These are phyloP conservation scores for Vanessa tameamea DNA, from an alignment of 1,140 invertebrate species.

Conservation along the genomic window DNA sequence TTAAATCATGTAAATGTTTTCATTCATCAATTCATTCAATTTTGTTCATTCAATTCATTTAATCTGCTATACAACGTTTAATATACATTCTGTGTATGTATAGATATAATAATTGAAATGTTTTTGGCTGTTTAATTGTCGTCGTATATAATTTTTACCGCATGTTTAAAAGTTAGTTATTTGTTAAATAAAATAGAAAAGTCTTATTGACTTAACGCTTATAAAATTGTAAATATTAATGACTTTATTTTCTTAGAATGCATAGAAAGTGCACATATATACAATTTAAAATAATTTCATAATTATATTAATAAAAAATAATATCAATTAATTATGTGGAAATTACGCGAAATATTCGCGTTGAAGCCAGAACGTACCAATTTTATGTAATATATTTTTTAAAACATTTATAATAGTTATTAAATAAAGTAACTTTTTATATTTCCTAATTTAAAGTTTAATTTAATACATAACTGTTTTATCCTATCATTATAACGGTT, in stretches of 20 bases:
- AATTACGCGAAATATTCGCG: not conserved
- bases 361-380: not conserved
- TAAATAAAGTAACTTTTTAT: not conserved
- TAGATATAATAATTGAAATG: too few relatives aligned
- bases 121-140: too few relatives aligned
- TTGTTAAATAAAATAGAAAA: too few relatives aligned
- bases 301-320: not conserved
- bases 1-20: too few relatives aligned
- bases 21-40: too few relatives aligned
- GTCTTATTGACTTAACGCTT: not conserved
- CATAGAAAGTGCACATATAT: not conserved
- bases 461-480: slow-evolving; percentile 2
- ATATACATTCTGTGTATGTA: too few relatives aligned
- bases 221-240: not conserved
- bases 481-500: slow-evolving; percentile 14
- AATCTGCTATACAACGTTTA: too few relatives aligned
- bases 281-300: not conserved
- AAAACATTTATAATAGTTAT: too few relatives aligned
- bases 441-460: not conserved
- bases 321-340: not conserved
- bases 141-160: too few relatives aligned
- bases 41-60: too few relatives aligned
- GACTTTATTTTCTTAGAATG: not conserved
- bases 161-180: too few relatives aligned
- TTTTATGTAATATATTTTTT: not conserved